Evolutionary conservation across 2,888 invertebrate species (phyloP).

Genomic region (Brenthis daphne): DNA sequence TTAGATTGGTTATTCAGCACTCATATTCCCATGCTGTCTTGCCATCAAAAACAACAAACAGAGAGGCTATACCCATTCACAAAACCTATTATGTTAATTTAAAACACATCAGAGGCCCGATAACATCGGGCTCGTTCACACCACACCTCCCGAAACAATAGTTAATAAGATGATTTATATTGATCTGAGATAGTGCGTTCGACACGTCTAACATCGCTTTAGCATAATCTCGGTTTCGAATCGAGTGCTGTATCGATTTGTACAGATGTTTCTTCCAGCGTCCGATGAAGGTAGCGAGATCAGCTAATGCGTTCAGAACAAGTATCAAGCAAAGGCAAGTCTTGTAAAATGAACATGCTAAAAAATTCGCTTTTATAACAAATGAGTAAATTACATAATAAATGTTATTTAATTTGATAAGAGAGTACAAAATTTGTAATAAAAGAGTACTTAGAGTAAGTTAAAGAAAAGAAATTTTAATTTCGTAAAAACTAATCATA

Average conservation of each 20-base stretch:
- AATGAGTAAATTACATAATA: too few species aligned
- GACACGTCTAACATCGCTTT: conserved; percentile 80
- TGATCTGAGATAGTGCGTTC: conserved; percentile 74
- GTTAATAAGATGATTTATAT: conserved; percentile 83
- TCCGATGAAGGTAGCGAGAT: conserved; percentile 23
- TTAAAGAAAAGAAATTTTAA: background rate
- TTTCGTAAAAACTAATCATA: conserved; percentile 4
- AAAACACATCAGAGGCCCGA: conserved; percentile 78
- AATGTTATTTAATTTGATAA: too few species aligned
- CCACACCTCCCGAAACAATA: conserved; percentile 82
- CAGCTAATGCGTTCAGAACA: conserved; percentile 32
- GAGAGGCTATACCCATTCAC: conserved; percentile 77
- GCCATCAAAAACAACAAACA: conserved; percentile 68
- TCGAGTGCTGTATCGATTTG: conserved; percentile 73
- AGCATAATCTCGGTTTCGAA: conserved; percentile 77
- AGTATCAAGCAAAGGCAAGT: conserved; percentile 1
- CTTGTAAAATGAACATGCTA: background rate
- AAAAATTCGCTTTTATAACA: too few species aligned
- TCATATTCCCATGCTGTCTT: conserved; percentile 38
- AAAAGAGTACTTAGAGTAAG: too few species aligned
- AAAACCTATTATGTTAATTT: conserved; percentile 83
- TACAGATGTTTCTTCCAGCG: conserved; percentile 62
- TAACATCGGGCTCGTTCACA: conserved; percentile 79
- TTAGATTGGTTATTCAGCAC: conserved; percentile 21
- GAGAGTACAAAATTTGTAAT: too few species aligned